Conservation (phyloP, 2,113 vertebrate genomes). For the Pagrus major region DNA sequence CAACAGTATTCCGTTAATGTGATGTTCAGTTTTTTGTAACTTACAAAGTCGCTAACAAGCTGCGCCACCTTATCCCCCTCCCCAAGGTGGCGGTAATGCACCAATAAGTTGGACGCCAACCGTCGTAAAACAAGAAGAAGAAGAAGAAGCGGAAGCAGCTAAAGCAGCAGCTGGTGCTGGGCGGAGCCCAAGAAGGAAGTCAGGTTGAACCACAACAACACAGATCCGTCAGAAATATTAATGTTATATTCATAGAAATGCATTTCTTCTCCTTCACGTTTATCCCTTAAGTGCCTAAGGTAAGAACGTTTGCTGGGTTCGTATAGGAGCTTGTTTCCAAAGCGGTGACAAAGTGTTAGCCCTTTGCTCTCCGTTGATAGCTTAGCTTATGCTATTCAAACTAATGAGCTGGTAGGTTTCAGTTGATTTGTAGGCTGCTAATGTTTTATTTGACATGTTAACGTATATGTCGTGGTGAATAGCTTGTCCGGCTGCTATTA, state of each 20-base stretch:
- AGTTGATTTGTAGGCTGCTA: fast-evolving
- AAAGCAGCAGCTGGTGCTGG: neutral
- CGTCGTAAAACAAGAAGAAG: neutral
- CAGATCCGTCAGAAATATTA: neutral
- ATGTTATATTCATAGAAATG: neutral
- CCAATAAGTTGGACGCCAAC: too few species aligned
- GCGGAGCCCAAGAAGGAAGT: slow-evolving; percentile 44
- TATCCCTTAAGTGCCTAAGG: neutral
- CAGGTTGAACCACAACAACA: slow-evolving; percentile 26
- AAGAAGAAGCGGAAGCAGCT: neutral
- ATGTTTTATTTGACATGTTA: neutral
- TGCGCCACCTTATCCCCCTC: too few species aligned
- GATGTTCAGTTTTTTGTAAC: too few species aligned
- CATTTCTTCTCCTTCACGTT: neutral
- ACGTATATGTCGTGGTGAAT: too few species aligned
- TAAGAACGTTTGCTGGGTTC: neutral
- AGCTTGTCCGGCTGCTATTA: neutral
- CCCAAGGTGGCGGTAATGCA: neutral
- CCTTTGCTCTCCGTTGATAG: slow-evolving; percentile 3
- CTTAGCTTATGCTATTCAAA: slow-evolving; percentile 5
- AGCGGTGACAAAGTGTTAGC: neutral
- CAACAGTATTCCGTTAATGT: too few species aligned
- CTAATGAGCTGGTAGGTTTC: too few species aligned
- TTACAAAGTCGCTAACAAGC: too few species aligned
- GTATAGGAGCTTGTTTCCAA: neutral